A percentile compares a stretch with the other conserved stretches of the same genome.
phyloP scores from a whole-genome alignment of 2,113 vertebrate genomes.

The Chunga burmeisteri region DNA sequence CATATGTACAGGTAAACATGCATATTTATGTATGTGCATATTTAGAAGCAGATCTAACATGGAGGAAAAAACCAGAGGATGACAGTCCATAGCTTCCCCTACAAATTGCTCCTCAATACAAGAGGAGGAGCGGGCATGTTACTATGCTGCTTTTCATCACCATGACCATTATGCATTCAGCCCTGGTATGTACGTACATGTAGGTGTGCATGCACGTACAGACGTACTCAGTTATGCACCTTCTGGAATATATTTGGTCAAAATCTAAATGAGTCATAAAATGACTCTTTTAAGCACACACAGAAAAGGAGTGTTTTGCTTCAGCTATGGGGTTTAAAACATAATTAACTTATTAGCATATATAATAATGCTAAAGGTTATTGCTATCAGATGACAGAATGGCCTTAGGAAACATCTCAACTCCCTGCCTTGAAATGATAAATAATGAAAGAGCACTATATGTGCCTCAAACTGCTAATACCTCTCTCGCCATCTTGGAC shows the following conservation, averaged over 20 bases:
- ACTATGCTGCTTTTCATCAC: not conserved
- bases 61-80: not conserved
- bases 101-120: not conserved
- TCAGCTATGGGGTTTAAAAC: not conserved
- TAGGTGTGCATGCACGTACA: not conserved
- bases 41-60: not conserved
- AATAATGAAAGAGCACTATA: not conserved
- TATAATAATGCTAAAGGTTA: not conserved
- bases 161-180: not conserved
- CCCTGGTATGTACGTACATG: not conserved
- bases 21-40: not conserved
- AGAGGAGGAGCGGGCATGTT: not conserved
- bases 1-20: fast-evolving
- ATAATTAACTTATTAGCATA: not conserved
- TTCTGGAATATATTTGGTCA: not conserved
- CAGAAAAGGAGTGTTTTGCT: not conserved
- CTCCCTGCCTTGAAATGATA: not conserved
- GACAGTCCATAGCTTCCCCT: not conserved
- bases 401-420: not conserved
- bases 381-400: not conserved
- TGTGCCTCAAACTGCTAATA: not conserved
- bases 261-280: not conserved
- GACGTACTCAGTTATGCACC: not conserved
- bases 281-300: not conserved
- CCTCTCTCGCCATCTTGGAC: not conserved